Conservation (phyloP, 2,113 vertebrate species). For the Psilopogon haemacephalus region DNA sequence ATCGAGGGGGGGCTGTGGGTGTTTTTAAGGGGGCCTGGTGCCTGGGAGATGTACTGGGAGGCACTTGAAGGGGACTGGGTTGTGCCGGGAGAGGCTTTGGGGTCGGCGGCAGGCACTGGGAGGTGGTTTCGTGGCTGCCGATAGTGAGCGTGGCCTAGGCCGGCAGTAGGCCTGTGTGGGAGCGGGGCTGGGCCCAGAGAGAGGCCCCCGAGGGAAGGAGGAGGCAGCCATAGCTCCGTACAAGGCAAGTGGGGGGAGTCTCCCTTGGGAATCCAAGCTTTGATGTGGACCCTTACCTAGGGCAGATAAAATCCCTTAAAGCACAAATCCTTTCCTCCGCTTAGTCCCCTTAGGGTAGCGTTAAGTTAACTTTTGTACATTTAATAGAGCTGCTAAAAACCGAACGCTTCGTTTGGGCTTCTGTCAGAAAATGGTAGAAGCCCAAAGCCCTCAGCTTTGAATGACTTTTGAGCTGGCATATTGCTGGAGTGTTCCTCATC, state of each 20-base stretch:
- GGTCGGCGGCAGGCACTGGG: too few species aligned
- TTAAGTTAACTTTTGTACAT: neutral
- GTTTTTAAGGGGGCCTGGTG: too few species aligned
- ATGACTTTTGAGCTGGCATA: neutral
- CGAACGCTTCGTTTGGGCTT: neutral
- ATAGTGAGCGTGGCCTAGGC: too few species aligned
- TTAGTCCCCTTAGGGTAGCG: neutral
- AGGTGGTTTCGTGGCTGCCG: too few species aligned
- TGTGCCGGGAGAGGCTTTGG: too few species aligned
- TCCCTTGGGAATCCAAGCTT: neutral
- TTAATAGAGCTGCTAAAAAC: neutral
- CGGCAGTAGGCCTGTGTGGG: too few species aligned
- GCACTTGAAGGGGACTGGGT: too few species aligned
- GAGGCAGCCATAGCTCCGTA: neutral
- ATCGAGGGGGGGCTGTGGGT: too few species aligned
- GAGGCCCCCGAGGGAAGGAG: neutral
- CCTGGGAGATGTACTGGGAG: too few species aligned
- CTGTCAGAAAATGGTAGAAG: neutral
- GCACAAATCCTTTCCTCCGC: neutral
- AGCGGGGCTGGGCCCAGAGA: too few species aligned
- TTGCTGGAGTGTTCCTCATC: neutral
- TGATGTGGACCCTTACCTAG: neutral
- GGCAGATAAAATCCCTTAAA: neutral
- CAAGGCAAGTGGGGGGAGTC: neutral
- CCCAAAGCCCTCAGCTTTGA: neutral